Evolutionary conservation across 1,140 invertebrate species (phyloP).

Genomic region (Danaus plexippus): DNA sequence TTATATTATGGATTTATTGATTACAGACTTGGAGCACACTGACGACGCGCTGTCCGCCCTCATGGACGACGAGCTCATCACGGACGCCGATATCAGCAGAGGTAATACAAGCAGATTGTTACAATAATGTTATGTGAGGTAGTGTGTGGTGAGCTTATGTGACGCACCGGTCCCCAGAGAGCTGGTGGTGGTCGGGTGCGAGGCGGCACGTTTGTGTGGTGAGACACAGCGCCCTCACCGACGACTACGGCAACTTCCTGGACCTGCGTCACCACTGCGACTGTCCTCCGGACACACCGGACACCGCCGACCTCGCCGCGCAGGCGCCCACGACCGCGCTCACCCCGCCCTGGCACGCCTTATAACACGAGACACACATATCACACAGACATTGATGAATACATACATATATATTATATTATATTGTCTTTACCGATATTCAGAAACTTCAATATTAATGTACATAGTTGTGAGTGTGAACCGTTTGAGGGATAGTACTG

Average conservation of each 20-base stretch:
- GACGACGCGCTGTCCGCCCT: conserved; percentile 57
- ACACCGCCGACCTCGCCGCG: conserved; percentile 5
- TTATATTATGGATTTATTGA: neutral
- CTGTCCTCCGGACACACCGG: conserved; percentile 34
- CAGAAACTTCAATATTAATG: no score
- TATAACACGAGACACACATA: conserved; percentile 11
- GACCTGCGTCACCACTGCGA: conserved; percentile 57
- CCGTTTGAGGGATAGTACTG: no score
- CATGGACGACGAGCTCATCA: conserved; percentile 60
- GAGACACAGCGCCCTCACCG: conserved; percentile 59
- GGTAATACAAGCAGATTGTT: conserved; percentile 23
- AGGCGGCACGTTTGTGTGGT: conserved; percentile 57
- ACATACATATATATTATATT: no score
- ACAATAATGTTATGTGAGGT: neutral
- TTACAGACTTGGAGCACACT: conserved; percentile 47
- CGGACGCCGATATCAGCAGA: conserved; percentile 55
- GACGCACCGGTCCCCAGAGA: conserved; percentile 27
- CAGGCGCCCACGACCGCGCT: conserved; percentile 2
- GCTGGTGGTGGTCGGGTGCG: conserved; percentile 37
- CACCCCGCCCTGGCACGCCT: conserved; percentile 9
- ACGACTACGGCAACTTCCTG: conserved; percentile 70
- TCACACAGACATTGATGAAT: no score
- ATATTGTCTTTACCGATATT: no score
- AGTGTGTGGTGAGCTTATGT: neutral
- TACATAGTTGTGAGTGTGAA: no score